These are phyloP conservation scores for Recurvirostra avosetta DNA, from an alignment of 2,113 vertebrate species.

Conservation along the genomic window DNA sequence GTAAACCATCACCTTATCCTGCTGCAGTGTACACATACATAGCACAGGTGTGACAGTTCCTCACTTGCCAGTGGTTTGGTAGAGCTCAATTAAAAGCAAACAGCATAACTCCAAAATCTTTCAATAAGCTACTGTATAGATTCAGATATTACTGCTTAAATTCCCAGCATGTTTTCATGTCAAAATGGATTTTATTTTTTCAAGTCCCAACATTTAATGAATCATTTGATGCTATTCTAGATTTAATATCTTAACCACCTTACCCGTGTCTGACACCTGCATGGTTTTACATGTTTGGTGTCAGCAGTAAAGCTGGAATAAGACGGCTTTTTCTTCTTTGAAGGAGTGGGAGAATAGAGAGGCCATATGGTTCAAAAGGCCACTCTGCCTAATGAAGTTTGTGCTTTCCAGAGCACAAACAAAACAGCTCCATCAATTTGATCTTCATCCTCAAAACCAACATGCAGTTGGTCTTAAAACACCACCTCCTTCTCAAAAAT, in stretches of 20 bases:
- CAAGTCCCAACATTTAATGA: background rate
- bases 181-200: background rate
- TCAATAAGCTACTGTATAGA: background rate
- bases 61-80: background rate
- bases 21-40: background rate
- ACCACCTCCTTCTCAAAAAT: conserved; percentile 17
- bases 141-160: background rate
- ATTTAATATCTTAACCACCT: conserved; percentile 13
- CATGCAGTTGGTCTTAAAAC: conserved; percentile 32
- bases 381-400: conserved; percentile 28
- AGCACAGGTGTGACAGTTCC: background rate
- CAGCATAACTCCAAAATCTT: background rate
- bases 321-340: background rate
- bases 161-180: background rate
- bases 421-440: conserved; percentile 40
- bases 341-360: conserved; percentile 6
- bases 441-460: background rate
- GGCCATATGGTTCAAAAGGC: conserved; percentile 48
- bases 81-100: background rate
- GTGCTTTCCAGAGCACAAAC: conserved; percentile 22
- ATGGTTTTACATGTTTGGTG: background rate
- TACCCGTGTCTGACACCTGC: background rate
- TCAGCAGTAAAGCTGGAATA: background rate
- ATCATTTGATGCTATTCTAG: background rate
- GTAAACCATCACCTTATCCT: background rate